Evolutionary conservation across 2,113 vertebrate genomes (phyloP).

Genomic region (Tichodroma muraria): DNA sequence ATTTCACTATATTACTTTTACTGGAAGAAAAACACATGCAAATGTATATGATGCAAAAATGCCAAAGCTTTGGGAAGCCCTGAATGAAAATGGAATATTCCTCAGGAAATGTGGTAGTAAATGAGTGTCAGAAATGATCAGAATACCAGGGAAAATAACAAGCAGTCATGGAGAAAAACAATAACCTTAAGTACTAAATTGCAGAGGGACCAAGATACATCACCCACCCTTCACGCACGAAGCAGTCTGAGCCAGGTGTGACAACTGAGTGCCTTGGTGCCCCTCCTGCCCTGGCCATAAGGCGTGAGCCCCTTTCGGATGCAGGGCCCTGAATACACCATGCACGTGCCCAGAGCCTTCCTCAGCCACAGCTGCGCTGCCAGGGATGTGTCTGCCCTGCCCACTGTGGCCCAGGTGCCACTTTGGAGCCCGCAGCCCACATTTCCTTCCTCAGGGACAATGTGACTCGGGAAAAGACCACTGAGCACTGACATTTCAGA

Average conservation of each 20-base stretch:
- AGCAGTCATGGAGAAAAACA: not conserved
- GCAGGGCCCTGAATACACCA: not conserved
- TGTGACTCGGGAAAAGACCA: not conserved
- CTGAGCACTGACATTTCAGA: not conserved
- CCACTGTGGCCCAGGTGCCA: not conserved
- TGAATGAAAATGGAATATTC: not conserved
- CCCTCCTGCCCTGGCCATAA: not conserved
- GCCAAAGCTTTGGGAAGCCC: not conserved
- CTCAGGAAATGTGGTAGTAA: not conserved
- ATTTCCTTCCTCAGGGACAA: not conserved
- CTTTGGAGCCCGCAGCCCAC: not conserved
- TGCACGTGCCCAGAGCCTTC: no score
- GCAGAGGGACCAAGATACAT: not conserved
- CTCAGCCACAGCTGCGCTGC: not conserved
- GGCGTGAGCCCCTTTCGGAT: not conserved
- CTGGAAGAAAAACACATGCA: not conserved
- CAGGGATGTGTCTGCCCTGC: not conserved
- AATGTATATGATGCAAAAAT: not conserved
- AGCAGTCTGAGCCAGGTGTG: not conserved
- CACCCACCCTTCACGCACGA: not conserved
- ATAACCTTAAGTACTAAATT: not conserved
- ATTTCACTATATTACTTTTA: not conserved
- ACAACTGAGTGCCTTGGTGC: no score
- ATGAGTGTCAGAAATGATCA: not conserved
- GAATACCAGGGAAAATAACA: not conserved